Evolutionary conservation across 1,140 invertebrate genomes (phyloP).

Genomic region (Drosophila virilis): DNA sequence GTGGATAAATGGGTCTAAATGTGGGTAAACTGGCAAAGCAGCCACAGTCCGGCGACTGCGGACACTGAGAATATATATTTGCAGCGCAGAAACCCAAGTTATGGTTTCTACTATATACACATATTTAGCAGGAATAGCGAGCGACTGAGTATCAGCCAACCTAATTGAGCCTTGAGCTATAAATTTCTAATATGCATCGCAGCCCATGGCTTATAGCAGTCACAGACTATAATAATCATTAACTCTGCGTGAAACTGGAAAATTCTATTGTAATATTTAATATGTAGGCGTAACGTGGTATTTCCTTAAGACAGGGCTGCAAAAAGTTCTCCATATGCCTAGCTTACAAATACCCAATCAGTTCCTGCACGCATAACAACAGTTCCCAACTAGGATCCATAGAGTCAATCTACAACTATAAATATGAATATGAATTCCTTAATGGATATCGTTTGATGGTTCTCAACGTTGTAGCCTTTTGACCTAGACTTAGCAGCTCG

Average conservation of each 20-base stretch:
- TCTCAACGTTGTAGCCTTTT: not conserved
- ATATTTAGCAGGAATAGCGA: not conserved
- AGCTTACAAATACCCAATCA: too few relatives aligned
- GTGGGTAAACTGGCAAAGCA: slow-evolving; percentile 4
- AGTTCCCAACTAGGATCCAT: too few relatives aligned
- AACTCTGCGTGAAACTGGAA: slow-evolving; percentile 17
- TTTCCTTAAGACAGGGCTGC: slow-evolving; percentile 12
- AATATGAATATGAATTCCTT: too few relatives aligned
- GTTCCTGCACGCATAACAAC: too few relatives aligned
- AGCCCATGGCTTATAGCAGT: slow-evolving; percentile 1
- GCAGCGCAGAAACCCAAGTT: slow-evolving; percentile 21
- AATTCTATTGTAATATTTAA: slow-evolving; percentile 13
- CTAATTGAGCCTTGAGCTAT: slow-evolving; percentile 29
- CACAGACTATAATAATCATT: slow-evolving; percentile 29
- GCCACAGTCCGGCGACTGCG: not conserved
- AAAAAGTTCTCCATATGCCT: not conserved
- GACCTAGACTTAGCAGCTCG: not conserved
- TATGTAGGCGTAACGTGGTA: slow-evolving; percentile 16
- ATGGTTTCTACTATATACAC: slow-evolving; percentile 24
- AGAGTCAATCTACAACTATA: too few relatives aligned
- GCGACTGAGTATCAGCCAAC: slow-evolving; percentile 22
- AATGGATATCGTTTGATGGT: too few relatives aligned
- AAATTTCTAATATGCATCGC: slow-evolving; percentile 34
- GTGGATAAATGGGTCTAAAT: not conserved
- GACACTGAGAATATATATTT: not conserved